phyloP scores from a whole-genome alignment of 2,113 vertebrate genomes.

The Lophius piscatorius region DNA sequence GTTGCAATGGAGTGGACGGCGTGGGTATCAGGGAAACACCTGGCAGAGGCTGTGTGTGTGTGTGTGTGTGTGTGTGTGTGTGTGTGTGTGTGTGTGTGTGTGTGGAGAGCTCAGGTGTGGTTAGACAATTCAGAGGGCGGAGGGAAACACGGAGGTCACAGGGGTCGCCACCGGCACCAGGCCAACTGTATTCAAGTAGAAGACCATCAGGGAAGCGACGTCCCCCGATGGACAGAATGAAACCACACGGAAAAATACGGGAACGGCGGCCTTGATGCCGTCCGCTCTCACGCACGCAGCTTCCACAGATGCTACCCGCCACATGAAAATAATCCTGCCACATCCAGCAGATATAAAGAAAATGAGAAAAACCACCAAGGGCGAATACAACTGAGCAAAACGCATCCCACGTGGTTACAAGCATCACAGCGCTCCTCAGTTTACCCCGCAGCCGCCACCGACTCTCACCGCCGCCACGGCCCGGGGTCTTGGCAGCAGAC shows the following conservation, averaged over 20 bases:
- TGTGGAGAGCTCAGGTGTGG: conserved; percentile 60
- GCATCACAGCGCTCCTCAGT: not conserved
- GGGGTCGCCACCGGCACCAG: conserved; percentile 30
- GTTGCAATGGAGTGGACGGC: no score
- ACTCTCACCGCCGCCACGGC: conserved; percentile 14
- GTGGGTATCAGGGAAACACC: no score
- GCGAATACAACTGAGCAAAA: conserved; percentile 46
- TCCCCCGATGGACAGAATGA: conserved; percentile 34
- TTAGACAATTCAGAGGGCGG: conserved; percentile 17
- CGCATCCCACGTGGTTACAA: conserved; percentile 47
- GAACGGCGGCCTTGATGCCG: conserved; percentile 35
- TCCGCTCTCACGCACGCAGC: conserved; percentile 27
- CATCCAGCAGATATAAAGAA: conserved; percentile 48
- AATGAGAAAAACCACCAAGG: conserved; percentile 35
- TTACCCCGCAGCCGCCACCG: conserved; percentile 24
- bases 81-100: not conserved
- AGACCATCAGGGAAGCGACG: conserved; percentile 31
- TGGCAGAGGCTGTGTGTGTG: not conserved
- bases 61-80: not conserved
- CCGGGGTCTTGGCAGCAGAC: conserved; percentile 29
- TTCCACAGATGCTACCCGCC: conserved; percentile 60
- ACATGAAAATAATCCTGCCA: conserved; percentile 8
- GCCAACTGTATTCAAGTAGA: conserved; percentile 59
- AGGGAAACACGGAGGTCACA: conserved; percentile 33
- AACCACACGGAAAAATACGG: conserved; percentile 58